phyloP scores from a whole-genome alignment of 2,797 vertebrate genomes.

The Sebastes reedi region DNA sequence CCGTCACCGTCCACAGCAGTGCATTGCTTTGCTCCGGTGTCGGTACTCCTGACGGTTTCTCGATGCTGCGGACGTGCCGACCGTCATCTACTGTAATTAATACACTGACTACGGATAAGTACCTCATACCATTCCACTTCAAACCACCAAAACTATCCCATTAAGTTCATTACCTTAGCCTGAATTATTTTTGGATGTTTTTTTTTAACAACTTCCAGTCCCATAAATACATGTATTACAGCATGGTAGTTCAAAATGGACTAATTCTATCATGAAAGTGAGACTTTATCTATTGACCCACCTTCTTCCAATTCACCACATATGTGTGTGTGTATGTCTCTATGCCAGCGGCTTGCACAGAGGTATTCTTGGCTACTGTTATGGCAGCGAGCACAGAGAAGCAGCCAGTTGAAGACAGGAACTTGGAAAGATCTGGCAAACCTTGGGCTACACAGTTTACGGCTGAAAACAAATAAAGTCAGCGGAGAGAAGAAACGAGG shows the following conservation, averaged over 20 bases:
- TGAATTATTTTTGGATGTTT: too few relatives aligned
- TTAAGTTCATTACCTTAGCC: not conserved
- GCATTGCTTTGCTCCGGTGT: too few relatives aligned
- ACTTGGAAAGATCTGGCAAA: slow-evolving; percentile 52
- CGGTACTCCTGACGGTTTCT: too few relatives aligned
- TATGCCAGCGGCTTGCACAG: slow-evolving; percentile 38
- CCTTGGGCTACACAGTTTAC: slow-evolving; percentile 46
- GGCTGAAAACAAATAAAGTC: slow-evolving; percentile 63
- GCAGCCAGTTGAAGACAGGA: slow-evolving; percentile 64
- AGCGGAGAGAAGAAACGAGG: slow-evolving; percentile 41
- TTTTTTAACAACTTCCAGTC: not conserved
- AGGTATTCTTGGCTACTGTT: slow-evolving; percentile 67
- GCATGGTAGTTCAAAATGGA: not conserved
- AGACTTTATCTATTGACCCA: not conserved
- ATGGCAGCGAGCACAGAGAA: slow-evolving; percentile 43
- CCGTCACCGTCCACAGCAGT: too few relatives aligned
- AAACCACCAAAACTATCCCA: too few relatives aligned
- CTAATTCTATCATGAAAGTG: not conserved
- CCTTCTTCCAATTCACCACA: not conserved
- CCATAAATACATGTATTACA: not conserved
- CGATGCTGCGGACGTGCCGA: too few relatives aligned
- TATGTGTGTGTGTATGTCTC: not conserved
- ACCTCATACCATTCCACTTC: too few relatives aligned
- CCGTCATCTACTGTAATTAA: too few relatives aligned
- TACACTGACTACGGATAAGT: too few relatives aligned